Conservation (phyloP, 2,797 vertebrate genomes). For the Acrocephalus scirpaceus region DNA sequence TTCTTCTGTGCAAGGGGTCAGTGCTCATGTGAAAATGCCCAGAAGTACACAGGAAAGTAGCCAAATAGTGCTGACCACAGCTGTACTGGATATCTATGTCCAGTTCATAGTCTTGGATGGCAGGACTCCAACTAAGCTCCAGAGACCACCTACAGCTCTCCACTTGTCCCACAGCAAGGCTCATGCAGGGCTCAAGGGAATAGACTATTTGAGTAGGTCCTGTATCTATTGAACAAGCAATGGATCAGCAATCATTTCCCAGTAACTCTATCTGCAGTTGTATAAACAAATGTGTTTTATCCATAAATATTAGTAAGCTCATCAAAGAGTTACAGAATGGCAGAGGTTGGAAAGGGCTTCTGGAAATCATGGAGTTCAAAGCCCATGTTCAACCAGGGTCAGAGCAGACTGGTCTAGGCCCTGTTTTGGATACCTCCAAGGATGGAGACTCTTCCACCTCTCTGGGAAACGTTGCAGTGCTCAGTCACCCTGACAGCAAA, state of each 20-base stretch:
- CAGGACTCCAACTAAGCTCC: background rate
- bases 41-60: background rate
- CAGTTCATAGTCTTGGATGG: rapidly evolving
- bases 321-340: background rate
- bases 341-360: background rate
- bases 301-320: background rate
- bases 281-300: background rate
- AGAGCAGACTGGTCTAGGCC: background rate
- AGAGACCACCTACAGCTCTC: background rate
- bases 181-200: background rate
- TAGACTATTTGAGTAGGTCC: background rate
- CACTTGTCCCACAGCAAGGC: background rate
- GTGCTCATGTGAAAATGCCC: background rate
- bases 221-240: background rate
- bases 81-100: background rate
- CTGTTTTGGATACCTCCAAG: background rate
- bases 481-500: background rate
- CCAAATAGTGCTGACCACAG: background rate
- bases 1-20: background rate
- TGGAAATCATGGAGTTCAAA: background rate
- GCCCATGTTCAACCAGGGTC: background rate
- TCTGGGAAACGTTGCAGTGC: background rate
- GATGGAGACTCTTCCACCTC: background rate
- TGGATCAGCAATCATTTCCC: background rate
- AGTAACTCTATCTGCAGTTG: background rate